Evolutionary conservation across 1,140 invertebrate genomes (phyloP), one percentile per base, ranked within the genome.

Genomic region (Panagrolaimus sp.): DNA sequence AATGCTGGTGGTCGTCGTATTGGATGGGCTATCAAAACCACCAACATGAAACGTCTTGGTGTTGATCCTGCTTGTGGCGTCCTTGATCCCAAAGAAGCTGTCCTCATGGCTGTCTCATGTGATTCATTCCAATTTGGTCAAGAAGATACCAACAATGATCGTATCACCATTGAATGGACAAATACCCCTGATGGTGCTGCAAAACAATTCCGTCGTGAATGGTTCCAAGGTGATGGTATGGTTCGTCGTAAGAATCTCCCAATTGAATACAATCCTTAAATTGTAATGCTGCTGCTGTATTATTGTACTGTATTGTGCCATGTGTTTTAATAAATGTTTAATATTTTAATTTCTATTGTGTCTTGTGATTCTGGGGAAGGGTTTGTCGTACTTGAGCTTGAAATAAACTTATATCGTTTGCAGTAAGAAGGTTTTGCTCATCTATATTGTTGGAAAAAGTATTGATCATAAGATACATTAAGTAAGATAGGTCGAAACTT

Each of bases 221-320:
- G 74, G 74, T 76, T 76, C 75, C 70, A 76, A 32, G 75, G 75
- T 21, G 74, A 76, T 58, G 74, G 70, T 4, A 77, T 77, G 75
- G 75, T 76, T 58, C 70, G 74, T 62, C 71, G 74, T n/a, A 76
- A 76, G 75, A 76, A 76, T 48, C 70, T 76, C 6, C 70, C 74
- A 28, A 76, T 76, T 66, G 75, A 77, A 65, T 76, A 76, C 74
- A 76, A 76, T 64, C 72, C 71, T n/a, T 73, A 21, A 62, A 4
- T 4, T 38, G 32, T 38, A n/a, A n/a, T n/a, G n/a, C n/a, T n/a
- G n/a, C n/a, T n/a, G 32, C 32, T 38, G n/a, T n/a, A 38, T 38
- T 38, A 38, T 38, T 38, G 32, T 4, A 38, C 1, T 38, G 32
- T 38, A 38, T 38, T 38, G 32, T n/a, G n/a, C n/a, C n/a, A n/a